Conservation (phyloP, 2,797 vertebrate genomes). For the Cuniculus paca region DNA sequence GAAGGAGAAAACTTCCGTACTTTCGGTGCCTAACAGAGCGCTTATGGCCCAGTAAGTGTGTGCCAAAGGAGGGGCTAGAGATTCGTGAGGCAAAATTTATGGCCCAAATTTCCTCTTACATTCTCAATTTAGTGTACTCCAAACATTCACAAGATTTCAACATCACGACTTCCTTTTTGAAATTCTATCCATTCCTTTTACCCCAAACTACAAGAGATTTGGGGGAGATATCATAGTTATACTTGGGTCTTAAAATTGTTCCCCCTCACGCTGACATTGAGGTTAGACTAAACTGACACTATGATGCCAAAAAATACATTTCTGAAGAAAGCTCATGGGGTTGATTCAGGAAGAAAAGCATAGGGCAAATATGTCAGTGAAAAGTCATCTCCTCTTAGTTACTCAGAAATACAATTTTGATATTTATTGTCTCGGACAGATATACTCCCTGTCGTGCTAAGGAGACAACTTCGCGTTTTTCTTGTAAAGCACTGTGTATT, state of each 20-base stretch:
- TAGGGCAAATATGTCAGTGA: background rate
- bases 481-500: slow-evolving; percentile 38
- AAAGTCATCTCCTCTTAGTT: slow-evolving; percentile 26
- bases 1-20: background rate
- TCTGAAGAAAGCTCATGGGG: background rate
- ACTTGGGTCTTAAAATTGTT: background rate
- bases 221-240: background rate
- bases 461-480: background rate
- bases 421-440: background rate
- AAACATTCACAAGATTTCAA: slow-evolving; percentile 18
- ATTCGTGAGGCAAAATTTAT: background rate
- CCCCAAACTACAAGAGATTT: background rate
- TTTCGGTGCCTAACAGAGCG: background rate
- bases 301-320: slow-evolving; percentile 1
- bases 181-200: background rate
- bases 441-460: background rate
- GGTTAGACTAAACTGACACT: background rate
- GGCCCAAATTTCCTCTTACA: background rate
- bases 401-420: slow-evolving; percentile 18
- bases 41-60: background rate
- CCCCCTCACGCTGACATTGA: background rate
- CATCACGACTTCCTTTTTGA: background rate
- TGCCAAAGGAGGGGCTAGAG: background rate
- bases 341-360: background rate
- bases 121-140: background rate